Conservation (phyloP, 2,113 vertebrate genomes). For the Rhinichthys klamathensis region DNA sequence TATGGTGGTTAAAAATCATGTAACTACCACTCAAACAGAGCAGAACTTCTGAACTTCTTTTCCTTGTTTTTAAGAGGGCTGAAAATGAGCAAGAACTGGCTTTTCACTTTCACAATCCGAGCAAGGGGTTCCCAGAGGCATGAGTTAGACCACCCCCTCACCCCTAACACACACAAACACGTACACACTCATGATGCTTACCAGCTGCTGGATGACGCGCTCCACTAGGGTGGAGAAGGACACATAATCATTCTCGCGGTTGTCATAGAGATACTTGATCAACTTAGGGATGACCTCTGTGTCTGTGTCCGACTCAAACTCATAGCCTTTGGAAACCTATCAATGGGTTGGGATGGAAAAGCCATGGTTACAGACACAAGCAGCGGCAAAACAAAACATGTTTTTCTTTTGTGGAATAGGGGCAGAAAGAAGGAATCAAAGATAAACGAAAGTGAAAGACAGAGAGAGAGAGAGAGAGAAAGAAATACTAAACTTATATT, state of each 20-base stretch:
- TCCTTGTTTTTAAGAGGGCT: neutral
- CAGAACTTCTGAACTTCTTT: constrained; percentile 1
- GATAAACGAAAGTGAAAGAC: neutral
- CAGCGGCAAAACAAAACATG: constrained; percentile 30
- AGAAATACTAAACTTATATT: neutral
- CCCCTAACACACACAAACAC: constrained; percentile 6
- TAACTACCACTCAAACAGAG: constrained; percentile 3
- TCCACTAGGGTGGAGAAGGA: constrained; percentile 91
- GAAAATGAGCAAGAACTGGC: constrained; percentile 39
- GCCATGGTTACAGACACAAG: constrained; percentile 50
- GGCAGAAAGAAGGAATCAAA: neutral
- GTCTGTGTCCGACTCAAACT: constrained; percentile 97
- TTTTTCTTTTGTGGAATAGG: constrained; percentile 18
- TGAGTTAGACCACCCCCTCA: constrained; percentile 29
- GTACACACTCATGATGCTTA: constrained; percentile 71
- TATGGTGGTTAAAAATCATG: neutral
- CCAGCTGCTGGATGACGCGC: constrained; percentile 92
- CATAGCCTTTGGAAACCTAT: constrained; percentile 92
- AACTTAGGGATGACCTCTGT: constrained; percentile 96
- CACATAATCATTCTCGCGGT: constrained; percentile 83
- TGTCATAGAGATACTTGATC: constrained; percentile 96
- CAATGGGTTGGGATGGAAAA: constrained; percentile 36
- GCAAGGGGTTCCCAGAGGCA: constrained; percentile 35
- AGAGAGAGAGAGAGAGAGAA: neutral
- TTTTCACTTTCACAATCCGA: constrained; percentile 37